Evolutionary conservation across 2,113 vertebrate species (phyloP).

Genomic region (Clarias macrocephalus): DNA sequence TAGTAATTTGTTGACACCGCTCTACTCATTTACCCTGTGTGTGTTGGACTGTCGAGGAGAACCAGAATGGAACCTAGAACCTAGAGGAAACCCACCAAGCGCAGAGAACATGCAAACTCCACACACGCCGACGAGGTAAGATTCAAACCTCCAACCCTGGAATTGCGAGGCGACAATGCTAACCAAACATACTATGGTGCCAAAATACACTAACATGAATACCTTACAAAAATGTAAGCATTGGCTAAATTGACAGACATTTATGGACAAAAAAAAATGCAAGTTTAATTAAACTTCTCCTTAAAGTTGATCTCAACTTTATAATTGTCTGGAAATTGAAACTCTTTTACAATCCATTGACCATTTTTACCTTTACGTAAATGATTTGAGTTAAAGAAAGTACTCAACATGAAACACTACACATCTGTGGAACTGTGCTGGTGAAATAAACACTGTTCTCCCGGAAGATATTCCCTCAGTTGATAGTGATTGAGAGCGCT

Average conservation of each 20-base stretch:
- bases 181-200: too few species aligned
- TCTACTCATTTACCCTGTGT: too few species aligned
- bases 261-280: not conserved
- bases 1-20: too few species aligned
- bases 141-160: too few species aligned
- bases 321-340: conserved; percentile 53
- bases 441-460: not conserved
- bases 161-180: too few species aligned
- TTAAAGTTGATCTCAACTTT: conserved; percentile 50
- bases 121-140: too few species aligned
- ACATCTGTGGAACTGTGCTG: not conserved
- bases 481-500: not conserved
- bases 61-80: too few species aligned
- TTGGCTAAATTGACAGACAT: not conserved
- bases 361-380: conserved; percentile 67
- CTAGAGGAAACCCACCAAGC: too few species aligned
- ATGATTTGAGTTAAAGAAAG: not conserved
- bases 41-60: too few species aligned
- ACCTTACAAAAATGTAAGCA: not conserved
- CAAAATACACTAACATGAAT: too few species aligned
- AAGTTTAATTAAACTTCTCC: not conserved
- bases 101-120: too few species aligned
- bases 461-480: not conserved
- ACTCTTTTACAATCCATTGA: conserved; percentile 67
- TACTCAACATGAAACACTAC: not conserved